Conservation (phyloP, 2,113 vertebrate genomes). For the Ceyx melanurus region DNA sequence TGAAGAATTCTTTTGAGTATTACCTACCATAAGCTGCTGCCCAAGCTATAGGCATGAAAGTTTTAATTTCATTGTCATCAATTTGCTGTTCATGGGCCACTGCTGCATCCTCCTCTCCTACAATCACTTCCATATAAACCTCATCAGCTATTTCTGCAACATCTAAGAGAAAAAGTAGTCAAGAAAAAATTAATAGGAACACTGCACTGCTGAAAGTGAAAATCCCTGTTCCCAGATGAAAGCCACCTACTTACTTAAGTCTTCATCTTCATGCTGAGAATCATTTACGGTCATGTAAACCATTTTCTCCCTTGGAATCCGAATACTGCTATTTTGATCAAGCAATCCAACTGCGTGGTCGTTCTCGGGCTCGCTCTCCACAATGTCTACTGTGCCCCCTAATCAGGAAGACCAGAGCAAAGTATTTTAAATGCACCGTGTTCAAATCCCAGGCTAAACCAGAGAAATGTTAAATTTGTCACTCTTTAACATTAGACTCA, state of each 20-base stretch:
- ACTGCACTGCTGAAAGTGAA: constrained; percentile 29
- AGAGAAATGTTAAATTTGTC: not conserved
- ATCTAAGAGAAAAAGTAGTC: constrained; percentile 78
- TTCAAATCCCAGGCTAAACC: not conserved
- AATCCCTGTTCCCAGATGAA: constrained; percentile 68
- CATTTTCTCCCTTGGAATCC: constrained; percentile 93
- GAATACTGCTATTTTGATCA: constrained; percentile 84
- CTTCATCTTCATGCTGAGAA: constrained; percentile 90
- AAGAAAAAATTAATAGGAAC: constrained; percentile 6
- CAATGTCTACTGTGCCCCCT: constrained; percentile 94
- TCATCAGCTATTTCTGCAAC: constrained; percentile 91
- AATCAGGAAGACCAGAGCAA: constrained; percentile 47
- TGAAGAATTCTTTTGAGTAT: not conserved
- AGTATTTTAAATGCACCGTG: constrained; percentile 8
- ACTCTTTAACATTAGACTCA: not conserved
- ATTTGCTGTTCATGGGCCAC: constrained; percentile 85
- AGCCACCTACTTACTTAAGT: constrained; percentile 86
- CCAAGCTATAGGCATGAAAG: constrained; percentile 93
- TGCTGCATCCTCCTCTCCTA: constrained; percentile 88
- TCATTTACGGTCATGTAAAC: constrained; percentile 98
- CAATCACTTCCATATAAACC: constrained; percentile 96
- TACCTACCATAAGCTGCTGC: constrained; percentile 90
- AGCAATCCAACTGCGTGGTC: constrained; percentile 84
- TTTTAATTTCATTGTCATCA: constrained; percentile 88
- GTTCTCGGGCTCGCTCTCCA: constrained; percentile 90